Evolutionary conservation across 2,888 invertebrate species (phyloP), one percentile per base, ranked within the genome.

Genomic region (Eudemis profundana): DNA sequence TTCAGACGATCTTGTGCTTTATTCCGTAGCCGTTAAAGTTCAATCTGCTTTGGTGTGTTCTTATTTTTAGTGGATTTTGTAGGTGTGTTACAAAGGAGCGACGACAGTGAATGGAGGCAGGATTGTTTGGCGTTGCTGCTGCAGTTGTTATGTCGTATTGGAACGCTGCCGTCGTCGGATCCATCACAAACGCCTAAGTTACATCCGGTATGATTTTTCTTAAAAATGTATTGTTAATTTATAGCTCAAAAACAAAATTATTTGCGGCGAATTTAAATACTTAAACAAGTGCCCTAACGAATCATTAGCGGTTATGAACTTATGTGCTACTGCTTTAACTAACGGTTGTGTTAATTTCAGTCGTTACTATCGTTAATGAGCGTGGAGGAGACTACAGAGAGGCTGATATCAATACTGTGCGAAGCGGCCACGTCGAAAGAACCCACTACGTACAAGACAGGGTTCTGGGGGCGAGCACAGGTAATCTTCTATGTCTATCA

Each of bases 61-160:
- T 53, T n/a, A 14, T 17, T 64, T 47, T 61, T n/a, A n/a, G n/a
- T n/a, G n/a, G n/a, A n/a, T n/a, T 59, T 73, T 71, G 3, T 63
- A 94, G 94, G 96, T 44, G 94, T 95, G 42, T 83, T 97, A 68
- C 97, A 97, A 90, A 79, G 91, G 21, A 93, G 93, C 68, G 95
- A 96, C 59, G 96, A 97, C 71, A 95, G 95, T 74, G 97, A 98
- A 88, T 98, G 98, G 98, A 95, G 98, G 61, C 98, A 98, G 82
- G 98, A 98, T 82, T 98, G 98, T 78, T 91, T 98, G 27, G 98
- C 98, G 3, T 95, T 97, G 71, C 88, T 98, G 8, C 83, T 98
- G 59, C 96, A 98, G 78, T 93, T 98, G 69, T 89, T 98, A 7
- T 97, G 97, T 83, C 95, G 98, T 69, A 94, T 98, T 59, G 98